Evolutionary conservation across 2,888 invertebrate species (phyloP).

Genomic region (Schizaphis graminum): DNA sequence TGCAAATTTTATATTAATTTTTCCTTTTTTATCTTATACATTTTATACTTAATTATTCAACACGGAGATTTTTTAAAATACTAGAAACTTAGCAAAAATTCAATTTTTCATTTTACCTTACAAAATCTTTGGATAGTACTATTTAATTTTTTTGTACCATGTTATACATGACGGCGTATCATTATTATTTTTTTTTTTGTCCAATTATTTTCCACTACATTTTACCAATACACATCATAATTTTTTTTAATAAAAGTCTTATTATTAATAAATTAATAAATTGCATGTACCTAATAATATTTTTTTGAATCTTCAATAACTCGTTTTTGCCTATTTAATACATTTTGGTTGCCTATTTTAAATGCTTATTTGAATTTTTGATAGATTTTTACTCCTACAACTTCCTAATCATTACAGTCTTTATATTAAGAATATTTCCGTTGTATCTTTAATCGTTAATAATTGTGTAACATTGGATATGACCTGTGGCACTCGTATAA

Average conservation of each 20-base stretch:
- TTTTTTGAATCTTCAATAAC: background rate
- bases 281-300: background rate
- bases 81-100: background rate
- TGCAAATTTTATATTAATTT: background rate
- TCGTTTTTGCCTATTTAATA: background rate
- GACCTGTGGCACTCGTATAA: background rate
- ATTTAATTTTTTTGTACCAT: background rate
- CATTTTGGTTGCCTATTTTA: background rate
- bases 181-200: no score
- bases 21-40: background rate
- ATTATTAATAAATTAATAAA: background rate
- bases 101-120: background rate
- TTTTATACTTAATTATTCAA: background rate
- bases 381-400: background rate
- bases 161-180: background rate
- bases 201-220: background rate
- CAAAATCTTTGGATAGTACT: background rate
- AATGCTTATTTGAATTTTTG: background rate
- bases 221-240: background rate
- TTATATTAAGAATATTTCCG: background rate
- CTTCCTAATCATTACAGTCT: background rate
- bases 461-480: background rate
- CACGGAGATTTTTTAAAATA: no score
- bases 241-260: background rate
- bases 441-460: background rate